A percentile compares a stretch with the other conserved stretches of the same genome.
Evolutionary conservation across 2,113 vertebrate genomes (phyloP).

Genomic region (Cephalopterus ornatus): DNA sequence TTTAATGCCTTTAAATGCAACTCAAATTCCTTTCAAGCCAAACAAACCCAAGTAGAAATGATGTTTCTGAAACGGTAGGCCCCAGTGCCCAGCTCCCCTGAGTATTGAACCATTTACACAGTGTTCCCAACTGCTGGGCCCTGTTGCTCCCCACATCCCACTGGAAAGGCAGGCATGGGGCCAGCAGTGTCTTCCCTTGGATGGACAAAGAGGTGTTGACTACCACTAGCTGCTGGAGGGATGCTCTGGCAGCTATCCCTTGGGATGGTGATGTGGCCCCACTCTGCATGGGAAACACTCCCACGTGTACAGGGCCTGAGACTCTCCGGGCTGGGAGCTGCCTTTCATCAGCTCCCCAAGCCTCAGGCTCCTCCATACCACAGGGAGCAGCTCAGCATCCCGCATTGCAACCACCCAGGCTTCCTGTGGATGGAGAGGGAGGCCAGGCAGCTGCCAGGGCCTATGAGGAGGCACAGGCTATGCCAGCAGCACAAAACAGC

Average conservation of each 20-base stretch:
- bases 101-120: not conserved
- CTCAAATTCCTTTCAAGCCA: not conserved
- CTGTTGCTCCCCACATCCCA: not conserved
- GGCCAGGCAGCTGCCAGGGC: not conserved
- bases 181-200: not conserved
- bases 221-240: not conserved
- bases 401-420: not conserved
- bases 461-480: fast-evolving
- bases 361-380: not conserved
- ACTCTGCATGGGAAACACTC: not conserved
- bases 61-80: not conserved
- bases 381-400: not conserved
- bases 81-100: not conserved
- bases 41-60: not conserved
- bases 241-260: not conserved
- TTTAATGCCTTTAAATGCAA: conserved; percentile 25
- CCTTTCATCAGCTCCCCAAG: not conserved
- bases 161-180: not conserved
- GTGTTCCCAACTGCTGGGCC: not conserved
- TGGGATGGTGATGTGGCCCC: fast-evolving
- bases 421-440: not conserved
- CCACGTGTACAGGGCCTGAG: fast-evolving
- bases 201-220: not conserved
- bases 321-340: fast-evolving
- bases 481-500: not conserved